phyloP scores from a whole-genome alignment of 2,888 invertebrate genomes.

The Cartodere bifasciata region DNA sequence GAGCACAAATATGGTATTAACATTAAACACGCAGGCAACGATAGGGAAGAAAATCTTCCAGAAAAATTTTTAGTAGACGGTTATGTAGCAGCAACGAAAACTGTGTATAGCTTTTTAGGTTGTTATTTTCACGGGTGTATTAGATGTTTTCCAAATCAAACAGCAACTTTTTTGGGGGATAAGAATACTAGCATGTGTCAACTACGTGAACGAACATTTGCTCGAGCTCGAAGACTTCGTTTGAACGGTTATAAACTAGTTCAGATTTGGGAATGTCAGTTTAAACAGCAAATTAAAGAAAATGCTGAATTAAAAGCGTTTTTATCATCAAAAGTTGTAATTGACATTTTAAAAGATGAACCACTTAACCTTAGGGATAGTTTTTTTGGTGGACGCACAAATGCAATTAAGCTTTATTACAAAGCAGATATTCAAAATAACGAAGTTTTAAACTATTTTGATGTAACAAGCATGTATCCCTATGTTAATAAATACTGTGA shows the following conservation, averaged over 20 bases:
- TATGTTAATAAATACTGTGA: constrained; percentile 11
- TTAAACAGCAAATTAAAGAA: too few relatives aligned
- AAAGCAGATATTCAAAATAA: constrained; percentile 3
- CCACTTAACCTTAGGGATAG: constrained; percentile 9
- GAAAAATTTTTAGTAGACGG: constrained; percentile 5
- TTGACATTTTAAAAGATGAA: too few relatives aligned
- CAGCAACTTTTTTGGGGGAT: not conserved
- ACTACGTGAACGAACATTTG: constrained; percentile 7
- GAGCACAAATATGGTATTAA: not conserved
- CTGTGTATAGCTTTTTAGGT: constrained; percentile 9
- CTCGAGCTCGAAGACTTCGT: constrained; percentile 4
- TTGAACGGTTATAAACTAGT: constrained; percentile 9
- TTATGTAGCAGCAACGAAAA: constrained; percentile 5
- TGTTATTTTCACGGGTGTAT: constrained; percentile 7
- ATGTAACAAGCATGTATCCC: constrained; percentile 13
- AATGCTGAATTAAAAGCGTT: too few relatives aligned
- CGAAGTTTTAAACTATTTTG: constrained; percentile 13
- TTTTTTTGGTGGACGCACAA: constrained; percentile 11
- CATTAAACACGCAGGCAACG: constrained; percentile 8
- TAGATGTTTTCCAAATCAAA: constrained; percentile 7
- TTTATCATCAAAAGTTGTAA: too few relatives aligned
- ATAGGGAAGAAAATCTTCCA: constrained; percentile 1
- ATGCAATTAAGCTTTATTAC: constrained; percentile 5
- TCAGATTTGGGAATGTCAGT: constrained; percentile 12
- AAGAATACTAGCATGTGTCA: constrained; percentile 4